Evolutionary conservation across 2,888 invertebrate genomes (phyloP).

Genomic region (Heliconius hortense): DNA sequence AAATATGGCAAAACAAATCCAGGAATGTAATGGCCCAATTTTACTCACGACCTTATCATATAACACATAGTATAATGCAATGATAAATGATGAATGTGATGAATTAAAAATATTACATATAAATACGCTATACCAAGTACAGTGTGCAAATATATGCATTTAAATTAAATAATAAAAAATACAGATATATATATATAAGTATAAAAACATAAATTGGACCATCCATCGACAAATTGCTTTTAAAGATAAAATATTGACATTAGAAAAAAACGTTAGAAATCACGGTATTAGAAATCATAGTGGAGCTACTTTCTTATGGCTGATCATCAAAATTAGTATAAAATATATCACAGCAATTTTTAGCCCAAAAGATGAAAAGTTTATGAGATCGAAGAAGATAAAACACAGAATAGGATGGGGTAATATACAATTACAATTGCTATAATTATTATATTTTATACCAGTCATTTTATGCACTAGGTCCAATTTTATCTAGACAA

Average conservation of each 20-base stretch:
- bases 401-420: slow-evolving; percentile 49
- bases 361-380: slow-evolving; percentile 63
- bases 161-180: slow-evolving; percentile 19
- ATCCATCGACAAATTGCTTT: slow-evolving; percentile 57
- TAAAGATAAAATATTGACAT: slow-evolving; percentile 54
- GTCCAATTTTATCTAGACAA: slow-evolving; percentile 34
- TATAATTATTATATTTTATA: slow-evolving; percentile 35
- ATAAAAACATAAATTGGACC: slow-evolving; percentile 57
- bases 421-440: slow-evolving; percentile 37
- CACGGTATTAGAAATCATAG: slow-evolving; percentile 49
- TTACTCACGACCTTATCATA: slow-evolving; percentile 28
- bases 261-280: slow-evolving; percentile 59
- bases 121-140: slow-evolving; percentile 12
- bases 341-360: slow-evolving; percentile 81
- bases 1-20: slow-evolving; percentile 61
- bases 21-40: slow-evolving; percentile 66
- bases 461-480: slow-evolving; percentile 36
- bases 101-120: slow-evolving; percentile 23
- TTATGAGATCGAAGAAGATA: slow-evolving; percentile 54
- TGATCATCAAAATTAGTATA: slow-evolving; percentile 70
- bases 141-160: slow-evolving; percentile 8
- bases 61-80: slow-evolving; percentile 23
- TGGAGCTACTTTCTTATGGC: slow-evolving; percentile 58
- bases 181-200: slow-evolving; percentile 16
- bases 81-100: slow-evolving; percentile 23